Evolutionary conservation across 2,888 invertebrate genomes (phyloP), one percentile per base, ranked within the genome.

Genomic region (Cephalotes varians): DNA sequence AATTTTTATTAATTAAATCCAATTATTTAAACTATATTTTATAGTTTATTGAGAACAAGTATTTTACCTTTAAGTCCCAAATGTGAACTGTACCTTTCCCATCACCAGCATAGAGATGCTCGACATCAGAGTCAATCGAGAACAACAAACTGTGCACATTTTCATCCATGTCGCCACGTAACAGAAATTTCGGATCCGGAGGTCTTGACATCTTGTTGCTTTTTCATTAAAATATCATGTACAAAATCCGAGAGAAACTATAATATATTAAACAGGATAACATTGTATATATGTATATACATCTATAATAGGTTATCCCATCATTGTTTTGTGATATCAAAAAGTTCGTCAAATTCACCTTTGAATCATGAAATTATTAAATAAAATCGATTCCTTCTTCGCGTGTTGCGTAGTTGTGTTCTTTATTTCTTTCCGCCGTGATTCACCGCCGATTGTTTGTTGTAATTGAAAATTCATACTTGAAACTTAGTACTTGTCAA

Each of bases 131-230:
- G 44, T 91, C 92, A 54, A 92, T 80, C 76, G 92, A 88, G 93
- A 97, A 98, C 90, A 96, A 96, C 90, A 98, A 93, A 89, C 97
- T 96, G 93, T 97, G 97, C 56, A 98, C 96, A 84, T 96, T 96
- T 25, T 69, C 83, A 81, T 96, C 96, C 96, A 97, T 97, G 89
- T 97, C 96, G 86, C 96, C 96, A 91, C 97, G 96, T 88, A 98
- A 96, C 80, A 96, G 96, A 94, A 96, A 98, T 91, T 97, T 96
- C 83, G 98, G 97, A 95, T 97, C 97, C 74, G 97, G 97, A 95
- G 97, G 95, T 91, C 97, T 96, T 93, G 97, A 97, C 97, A 97
- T 97, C 7, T n/a, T n/a, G 18, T 56, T 10, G 28, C 18, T 12
- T 6, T 34, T 21, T 31, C 34, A 25, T 56, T 7, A 21, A 67